Evolutionary conservation across 2,888 invertebrate genomes (phyloP).

Genomic region (Uloborus plumipes): DNA sequence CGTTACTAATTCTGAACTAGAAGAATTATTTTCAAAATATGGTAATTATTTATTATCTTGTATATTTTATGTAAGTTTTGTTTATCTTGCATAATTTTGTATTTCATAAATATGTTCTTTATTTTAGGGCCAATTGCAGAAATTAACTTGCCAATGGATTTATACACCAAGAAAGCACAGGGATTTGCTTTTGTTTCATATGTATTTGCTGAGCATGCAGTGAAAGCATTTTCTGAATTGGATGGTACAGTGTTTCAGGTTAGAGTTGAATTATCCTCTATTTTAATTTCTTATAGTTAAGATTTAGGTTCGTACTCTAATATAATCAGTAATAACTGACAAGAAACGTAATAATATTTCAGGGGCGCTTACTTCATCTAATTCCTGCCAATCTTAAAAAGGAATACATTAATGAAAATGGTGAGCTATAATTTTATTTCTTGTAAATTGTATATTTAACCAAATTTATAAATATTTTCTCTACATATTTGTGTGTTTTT

Average conservation of each 20-base stretch:
- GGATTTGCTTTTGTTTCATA: conserved; percentile 94
- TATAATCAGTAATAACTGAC: not conserved
- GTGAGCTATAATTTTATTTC: conserved; percentile 6
- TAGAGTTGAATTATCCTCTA: not conserved
- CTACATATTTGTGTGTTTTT: too few species aligned
- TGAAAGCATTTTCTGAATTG: conserved; percentile 85
- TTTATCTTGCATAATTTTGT: not conserved
- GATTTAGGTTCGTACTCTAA: not conserved
- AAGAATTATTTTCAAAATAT: conserved; percentile 84
- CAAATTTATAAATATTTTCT: too few species aligned
- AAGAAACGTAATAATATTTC: conserved; percentile 57
- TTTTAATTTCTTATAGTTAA: not conserved
- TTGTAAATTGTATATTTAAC: too few species aligned
- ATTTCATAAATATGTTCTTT: conserved; percentile 2
- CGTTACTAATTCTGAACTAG: conserved; percentile 87
- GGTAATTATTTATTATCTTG: conserved; percentile 74
- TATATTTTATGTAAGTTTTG: not conserved
- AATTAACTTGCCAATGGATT: conserved; percentile 89
- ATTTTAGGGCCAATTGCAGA: conserved; percentile 83
- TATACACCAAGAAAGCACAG: conserved; percentile 83
- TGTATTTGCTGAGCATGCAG: conserved; percentile 95
- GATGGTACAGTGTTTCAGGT: conserved; percentile 90
- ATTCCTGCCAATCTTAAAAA: conserved; percentile 84
- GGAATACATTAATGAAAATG: conserved; percentile 51
- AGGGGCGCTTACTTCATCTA: conserved; percentile 92